These are phyloP conservation scores for Tuberolachnus salignus DNA, from an alignment of 2,888 invertebrate species.

Conservation along the genomic window DNA sequence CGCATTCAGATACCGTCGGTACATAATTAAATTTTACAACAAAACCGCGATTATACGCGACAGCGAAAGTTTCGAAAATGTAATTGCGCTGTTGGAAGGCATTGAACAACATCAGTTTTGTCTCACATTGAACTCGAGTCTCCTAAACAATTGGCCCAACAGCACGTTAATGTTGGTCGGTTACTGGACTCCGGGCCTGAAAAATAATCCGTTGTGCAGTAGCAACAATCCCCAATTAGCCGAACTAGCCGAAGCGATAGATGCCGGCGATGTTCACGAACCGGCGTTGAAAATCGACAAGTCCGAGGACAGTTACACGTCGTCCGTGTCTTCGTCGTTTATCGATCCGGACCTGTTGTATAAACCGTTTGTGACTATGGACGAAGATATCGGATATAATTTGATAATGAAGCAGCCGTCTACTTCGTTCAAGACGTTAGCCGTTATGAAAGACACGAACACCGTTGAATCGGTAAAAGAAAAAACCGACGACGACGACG, in stretches of 20 bases:
- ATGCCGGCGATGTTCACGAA: neutral
- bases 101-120: slow-evolving; percentile 72
- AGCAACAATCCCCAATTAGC: slow-evolving; percentile 29
- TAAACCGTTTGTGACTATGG: neutral
- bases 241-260: slow-evolving; percentile 17
- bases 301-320: slow-evolving; percentile 38
- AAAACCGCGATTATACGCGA: slow-evolving; percentile 83
- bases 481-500: too few relatives aligned
- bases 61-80: slow-evolving; percentile 77
- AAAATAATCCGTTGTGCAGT: slow-evolving; percentile 66
- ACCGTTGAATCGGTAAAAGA: slow-evolving; percentile 9
- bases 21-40: slow-evolving; percentile 82
- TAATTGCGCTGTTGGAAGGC: slow-evolving; percentile 77
- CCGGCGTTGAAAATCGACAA: slow-evolving; percentile 33
- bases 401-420: slow-evolving; percentile 35
- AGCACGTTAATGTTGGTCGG: slow-evolving; percentile 83
- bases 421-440: slow-evolving; percentile 63
- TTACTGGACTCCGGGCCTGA: slow-evolving; percentile 80
- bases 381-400: slow-evolving; percentile 34
- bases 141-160: slow-evolving; percentile 88
- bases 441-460: slow-evolving; percentile 30
- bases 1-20: slow-evolving; percentile 76
- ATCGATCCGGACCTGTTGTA: slow-evolving; percentile 18
- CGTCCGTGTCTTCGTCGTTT: slow-evolving; percentile 38
- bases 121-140: slow-evolving; percentile 81